These are phyloP conservation scores for Leptoteleia sp. DNA, from an alignment of 1,140 invertebrate genomes.

Conservation along the genomic window DNA sequence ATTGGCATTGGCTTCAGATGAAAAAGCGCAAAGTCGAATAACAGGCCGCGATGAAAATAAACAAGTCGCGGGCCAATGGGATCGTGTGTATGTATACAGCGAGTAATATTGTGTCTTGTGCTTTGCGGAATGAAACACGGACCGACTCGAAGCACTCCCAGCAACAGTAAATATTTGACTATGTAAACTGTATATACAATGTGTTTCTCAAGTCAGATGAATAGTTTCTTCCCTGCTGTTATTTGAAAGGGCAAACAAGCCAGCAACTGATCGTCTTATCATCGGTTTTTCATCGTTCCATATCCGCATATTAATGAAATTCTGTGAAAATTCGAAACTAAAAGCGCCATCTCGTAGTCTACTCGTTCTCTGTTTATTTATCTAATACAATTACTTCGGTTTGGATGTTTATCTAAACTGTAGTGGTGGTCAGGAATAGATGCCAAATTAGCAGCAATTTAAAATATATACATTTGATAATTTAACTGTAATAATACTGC, in stretches of 20 bases:
- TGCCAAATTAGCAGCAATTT: no score
- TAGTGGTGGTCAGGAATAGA: no score
- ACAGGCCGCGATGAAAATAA: conserved; percentile 36
- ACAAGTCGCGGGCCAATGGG: conserved; percentile 37
- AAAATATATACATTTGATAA: no score
- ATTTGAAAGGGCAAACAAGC: conserved; percentile 47
- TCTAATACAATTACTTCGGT: no score
- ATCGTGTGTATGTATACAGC: conserved; percentile 33
- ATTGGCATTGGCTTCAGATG: conserved; percentile 18
- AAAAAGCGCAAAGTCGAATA: conserved; percentile 48
- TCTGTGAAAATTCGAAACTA: conserved; percentile 3
- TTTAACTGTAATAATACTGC: no score
- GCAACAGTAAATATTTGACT: conserved; percentile 59
- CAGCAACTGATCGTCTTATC: conserved; percentile 9
- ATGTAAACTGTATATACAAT: conserved; percentile 58
- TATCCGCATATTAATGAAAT: conserved; percentile 15
- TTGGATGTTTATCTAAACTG: no score
- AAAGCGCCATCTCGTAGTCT: no score
- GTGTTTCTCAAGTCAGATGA: conserved; percentile 59
- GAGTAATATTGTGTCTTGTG: conserved; percentile 55
- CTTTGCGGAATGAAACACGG: conserved; percentile 19
- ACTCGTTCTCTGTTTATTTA: no score
- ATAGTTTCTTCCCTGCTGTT: conserved; percentile 58
- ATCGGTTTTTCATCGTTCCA: conserved; percentile 27
- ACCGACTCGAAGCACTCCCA: conserved; percentile 20